phyloP scores from a whole-genome alignment of 2,113 vertebrate genomes.

The Sceloporus undulatus region DNA sequence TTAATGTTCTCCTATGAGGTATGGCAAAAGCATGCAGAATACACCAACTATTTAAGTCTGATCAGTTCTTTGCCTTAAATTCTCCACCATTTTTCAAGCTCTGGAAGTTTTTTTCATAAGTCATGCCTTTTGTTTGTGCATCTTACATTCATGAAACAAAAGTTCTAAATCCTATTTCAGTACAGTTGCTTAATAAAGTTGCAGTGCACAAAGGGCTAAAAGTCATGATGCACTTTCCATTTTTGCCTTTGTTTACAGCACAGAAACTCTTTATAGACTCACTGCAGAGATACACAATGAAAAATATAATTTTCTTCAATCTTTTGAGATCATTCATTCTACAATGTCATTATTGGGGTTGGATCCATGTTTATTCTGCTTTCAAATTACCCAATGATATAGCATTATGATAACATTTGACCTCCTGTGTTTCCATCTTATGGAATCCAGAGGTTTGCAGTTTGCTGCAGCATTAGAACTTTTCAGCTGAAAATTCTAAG shows the following conservation, averaged over 20 bases:
- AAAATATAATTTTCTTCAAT: background rate
- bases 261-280: background rate
- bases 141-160: conserved; percentile 40
- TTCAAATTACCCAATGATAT: too few species aligned
- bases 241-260: conserved; percentile 24
- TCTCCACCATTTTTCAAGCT: conserved; percentile 50
- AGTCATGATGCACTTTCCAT: conserved; percentile 28
- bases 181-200: conserved; percentile 26
- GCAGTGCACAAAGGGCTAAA: conserved; percentile 31
- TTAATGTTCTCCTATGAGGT: conserved; percentile 59
- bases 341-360: background rate
- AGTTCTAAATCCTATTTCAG: conserved; percentile 11
- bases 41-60: conserved; percentile 43
- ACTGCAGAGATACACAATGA: background rate
- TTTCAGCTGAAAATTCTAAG: too few species aligned
- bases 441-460: too few species aligned
- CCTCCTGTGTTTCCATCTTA: too few species aligned
- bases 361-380: too few species aligned
- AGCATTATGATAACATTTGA: too few species aligned
- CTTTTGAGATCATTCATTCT: background rate
- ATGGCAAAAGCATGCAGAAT: conserved; percentile 49
- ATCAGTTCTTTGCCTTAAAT: conserved; percentile 29
- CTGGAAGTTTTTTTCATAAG: background rate
- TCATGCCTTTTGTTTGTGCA: conserved; percentile 38
- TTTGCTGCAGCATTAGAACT: too few species aligned